These are phyloP conservation scores for Platycnemis pennipes DNA, from an alignment of 2,888 invertebrate species.

Conservation along the genomic window DNA sequence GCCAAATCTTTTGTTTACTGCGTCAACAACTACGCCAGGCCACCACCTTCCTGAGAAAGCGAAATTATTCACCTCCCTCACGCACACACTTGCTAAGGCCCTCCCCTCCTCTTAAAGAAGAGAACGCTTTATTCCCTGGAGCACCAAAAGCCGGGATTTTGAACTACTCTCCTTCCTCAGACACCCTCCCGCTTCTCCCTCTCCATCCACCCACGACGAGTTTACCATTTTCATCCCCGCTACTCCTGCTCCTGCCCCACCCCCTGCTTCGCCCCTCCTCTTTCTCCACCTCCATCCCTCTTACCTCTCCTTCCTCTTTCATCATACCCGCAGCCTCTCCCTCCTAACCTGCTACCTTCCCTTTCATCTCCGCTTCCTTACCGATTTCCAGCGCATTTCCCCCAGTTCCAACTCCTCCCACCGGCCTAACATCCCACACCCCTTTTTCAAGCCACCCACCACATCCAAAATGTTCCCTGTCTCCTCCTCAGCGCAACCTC, in stretches of 20 bases:
- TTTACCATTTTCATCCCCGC: not conserved
- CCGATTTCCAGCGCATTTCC: not conserved
- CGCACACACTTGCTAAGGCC: not conserved
- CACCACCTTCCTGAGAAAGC: constrained; percentile 48
- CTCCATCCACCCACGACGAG: not conserved
- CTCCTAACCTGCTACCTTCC: not conserved
- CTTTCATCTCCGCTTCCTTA: constrained; percentile 19
- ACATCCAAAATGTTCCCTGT: not conserved
- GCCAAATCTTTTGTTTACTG: not conserved
- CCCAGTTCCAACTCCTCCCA: not conserved
- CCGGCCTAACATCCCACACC: not conserved
- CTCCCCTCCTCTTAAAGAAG: not conserved
- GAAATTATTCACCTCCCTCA: constrained; percentile 51
- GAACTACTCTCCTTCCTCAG: not conserved
- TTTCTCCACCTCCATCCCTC: not conserved
- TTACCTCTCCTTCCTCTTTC: not conserved
- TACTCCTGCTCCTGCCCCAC: not conserved
- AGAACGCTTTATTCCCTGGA: constrained; percentile 32
- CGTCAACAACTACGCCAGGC: constrained; percentile 10
- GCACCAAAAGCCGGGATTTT: constrained; percentile 54
- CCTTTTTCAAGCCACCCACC: not conserved
- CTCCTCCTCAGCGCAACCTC: not conserved
- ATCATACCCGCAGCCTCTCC: not conserved
- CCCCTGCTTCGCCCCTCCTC: not conserved
- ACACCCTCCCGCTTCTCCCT: not conserved